Evolutionary conservation across 2,113 vertebrate genomes (phyloP).

Genomic region (Melanerpes formicivorus): DNA sequence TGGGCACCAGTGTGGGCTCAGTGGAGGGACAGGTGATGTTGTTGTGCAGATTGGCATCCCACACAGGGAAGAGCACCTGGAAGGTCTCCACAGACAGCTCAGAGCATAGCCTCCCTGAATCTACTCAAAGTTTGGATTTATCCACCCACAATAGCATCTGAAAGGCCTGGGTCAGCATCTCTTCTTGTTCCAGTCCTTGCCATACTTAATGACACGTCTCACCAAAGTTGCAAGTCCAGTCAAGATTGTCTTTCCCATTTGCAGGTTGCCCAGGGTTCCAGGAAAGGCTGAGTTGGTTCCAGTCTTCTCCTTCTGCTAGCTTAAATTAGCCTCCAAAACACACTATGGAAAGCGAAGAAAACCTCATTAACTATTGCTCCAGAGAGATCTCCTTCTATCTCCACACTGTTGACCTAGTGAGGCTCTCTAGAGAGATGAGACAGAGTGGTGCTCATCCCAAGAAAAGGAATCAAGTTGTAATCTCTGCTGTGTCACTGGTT

Average conservation of each 20-base stretch:
- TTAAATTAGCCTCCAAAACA: not conserved
- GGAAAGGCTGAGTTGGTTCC: not conserved
- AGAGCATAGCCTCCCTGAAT: not conserved
- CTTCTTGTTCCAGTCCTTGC: not conserved
- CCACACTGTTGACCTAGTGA: not conserved
- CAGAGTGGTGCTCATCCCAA: not conserved
- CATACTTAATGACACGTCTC: not conserved
- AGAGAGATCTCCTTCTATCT: not conserved
- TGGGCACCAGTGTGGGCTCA: not conserved
- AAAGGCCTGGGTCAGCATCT: not conserved
- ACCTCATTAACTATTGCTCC: not conserved
- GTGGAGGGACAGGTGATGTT: not conserved
- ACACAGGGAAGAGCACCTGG: not conserved
- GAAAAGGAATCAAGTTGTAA: not conserved
- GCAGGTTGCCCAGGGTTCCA: not conserved
- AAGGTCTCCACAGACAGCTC: not conserved
- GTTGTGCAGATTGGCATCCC: not conserved
- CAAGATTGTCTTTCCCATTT: not conserved
- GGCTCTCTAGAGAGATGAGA: not conserved
- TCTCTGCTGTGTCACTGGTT: not conserved
- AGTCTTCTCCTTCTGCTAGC: not conserved
- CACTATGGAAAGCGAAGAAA: not conserved
- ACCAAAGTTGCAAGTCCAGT: not conserved
- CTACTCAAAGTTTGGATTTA: not conserved
- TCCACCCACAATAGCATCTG: not conserved